These are phyloP conservation scores for Ophonus ardosiacus DNA, from an alignment of 2,888 invertebrate species.

Conservation along the genomic window DNA sequence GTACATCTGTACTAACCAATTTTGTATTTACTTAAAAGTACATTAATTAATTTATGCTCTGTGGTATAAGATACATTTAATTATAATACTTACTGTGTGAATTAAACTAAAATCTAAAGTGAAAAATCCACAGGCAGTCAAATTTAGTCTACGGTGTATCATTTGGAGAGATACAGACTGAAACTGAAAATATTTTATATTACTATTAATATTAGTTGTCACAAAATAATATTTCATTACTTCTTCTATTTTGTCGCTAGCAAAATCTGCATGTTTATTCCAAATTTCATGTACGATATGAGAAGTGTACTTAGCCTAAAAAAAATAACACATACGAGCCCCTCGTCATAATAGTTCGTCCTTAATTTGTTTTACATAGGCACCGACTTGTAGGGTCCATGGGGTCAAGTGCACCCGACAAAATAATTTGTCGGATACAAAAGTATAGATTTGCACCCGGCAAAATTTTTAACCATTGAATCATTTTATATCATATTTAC, in stretches of 20 bases:
- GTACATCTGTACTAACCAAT: no score
- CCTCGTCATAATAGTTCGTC: no score
- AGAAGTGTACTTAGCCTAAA: conserved; percentile 36
- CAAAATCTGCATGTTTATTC: conserved; percentile 16
- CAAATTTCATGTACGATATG: conserved; percentile 46
- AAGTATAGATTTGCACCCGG: no score
- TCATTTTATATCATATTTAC: no score
- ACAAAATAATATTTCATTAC: not conserved
- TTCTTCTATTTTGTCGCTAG: conserved; percentile 2
- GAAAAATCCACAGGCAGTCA: conserved; percentile 39
- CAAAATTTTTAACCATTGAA: no score
- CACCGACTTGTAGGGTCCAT: no score
- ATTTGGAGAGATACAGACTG: conserved; percentile 33
- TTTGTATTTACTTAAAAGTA: no score
- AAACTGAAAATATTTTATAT: conserved; percentile 23
- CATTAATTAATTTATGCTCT: no score
- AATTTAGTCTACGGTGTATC: conserved; percentile 29
- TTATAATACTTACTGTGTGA: conserved; percentile 36
- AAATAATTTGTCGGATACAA: no score
- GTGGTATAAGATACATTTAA: not conserved
- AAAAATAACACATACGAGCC: conserved; percentile 6
- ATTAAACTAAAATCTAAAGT: conserved; percentile 18
- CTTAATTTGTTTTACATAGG: no score
- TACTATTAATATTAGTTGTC: not conserved
- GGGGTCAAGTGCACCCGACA: no score